Base-by-base conservation (phyloP, 2,113 vertebrate genomes). In the Ceratotherium simum region DNA sequence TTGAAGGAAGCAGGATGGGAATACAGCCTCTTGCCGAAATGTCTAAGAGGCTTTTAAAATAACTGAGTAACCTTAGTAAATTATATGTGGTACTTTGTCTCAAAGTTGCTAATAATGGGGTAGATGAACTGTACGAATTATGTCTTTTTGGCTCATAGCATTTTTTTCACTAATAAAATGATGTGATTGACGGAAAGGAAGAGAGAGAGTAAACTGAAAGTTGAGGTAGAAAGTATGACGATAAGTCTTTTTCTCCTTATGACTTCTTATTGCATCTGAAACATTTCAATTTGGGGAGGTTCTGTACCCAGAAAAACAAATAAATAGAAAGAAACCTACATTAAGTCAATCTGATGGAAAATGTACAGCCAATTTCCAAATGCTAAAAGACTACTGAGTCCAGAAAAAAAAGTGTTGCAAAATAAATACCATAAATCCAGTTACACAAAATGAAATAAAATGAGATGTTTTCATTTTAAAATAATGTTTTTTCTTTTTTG, bases 1-100 rank as follows among this genome's bases (percentile, higher is more conserved):
- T 94, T 98, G 97, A 98, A 90, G 78, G 33, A 92, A 81, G 9
- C 94, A 70, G 97, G 76, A 67, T 93, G 97, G 92, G 86, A 95
- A 96, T 75, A 93, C 91, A 92, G 95, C 92, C 96, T 93, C 96
- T 96, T 82, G 91, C 96, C 29, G 89, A 96, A 98, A 86, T 0
- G 13, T 95, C 96, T 97, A 97, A 98, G 96, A 98, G 89, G 96
- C 96, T 98, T 98, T 98, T 97, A 97, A 97, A 95, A 97, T 95
- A 92, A 60, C 70, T 5, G 17, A 29, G 65, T 82, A 83, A 92
- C 80, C 60, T 81, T 64, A 54, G 78, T 48, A 95, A 91, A 96
- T 64, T 25, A 46, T 6, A 17, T 6, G 16, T 5, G 1, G 1
- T 80, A 10, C 65, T 95, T 92, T 80, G 46, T 94, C 80, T 69